Percentiles rank a stretch among this genome's conserved stretches.
Evolutionary conservation across 2,113 vertebrate genomes (phyloP).

Genomic region (Tyto alba): DNA sequence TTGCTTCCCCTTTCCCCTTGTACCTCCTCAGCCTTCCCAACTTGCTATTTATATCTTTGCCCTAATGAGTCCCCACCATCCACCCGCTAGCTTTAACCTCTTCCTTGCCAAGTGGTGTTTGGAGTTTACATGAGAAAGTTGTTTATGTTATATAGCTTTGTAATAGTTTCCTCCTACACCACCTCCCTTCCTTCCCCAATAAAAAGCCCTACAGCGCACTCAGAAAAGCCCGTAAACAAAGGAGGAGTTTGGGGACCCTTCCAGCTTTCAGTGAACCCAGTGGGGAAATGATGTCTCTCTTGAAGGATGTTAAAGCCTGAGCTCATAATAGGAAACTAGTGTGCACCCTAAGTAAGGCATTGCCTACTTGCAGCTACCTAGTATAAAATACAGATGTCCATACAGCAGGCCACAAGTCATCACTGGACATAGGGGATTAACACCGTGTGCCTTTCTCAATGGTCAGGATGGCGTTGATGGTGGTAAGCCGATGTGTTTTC

Average conservation of each 20-base stretch:
- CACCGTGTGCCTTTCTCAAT: neutral
- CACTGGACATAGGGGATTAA: neutral
- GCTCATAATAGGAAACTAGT: constrained; percentile 48
- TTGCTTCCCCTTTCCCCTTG: neutral
- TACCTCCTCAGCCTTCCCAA: neutral
- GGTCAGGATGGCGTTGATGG: neutral
- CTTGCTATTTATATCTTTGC: neutral
- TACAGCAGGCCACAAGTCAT: neutral
- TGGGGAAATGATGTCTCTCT: neutral
- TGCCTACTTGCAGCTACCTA: neutral
- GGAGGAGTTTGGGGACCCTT: neutral
- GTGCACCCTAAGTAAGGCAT: constrained; percentile 7
- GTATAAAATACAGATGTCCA: neutral
- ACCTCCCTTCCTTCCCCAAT: constrained; percentile 57
- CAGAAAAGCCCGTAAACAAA: constrained; percentile 13
- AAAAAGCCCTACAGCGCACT: neutral
- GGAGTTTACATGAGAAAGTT: constrained; percentile 14
- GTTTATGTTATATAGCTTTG: constrained; percentile 49
- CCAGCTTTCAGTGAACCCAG: constrained; percentile 14
- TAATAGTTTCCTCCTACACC: constrained; percentile 36
- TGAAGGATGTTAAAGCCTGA: neutral
- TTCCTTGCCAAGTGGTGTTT: neutral
- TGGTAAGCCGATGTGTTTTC: neutral
- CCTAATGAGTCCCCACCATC: neutral
- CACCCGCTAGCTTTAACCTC: constrained; percentile 21